Evolutionary conservation across 1,140 invertebrate genomes (phyloP).

Genomic region (Antheraea pernyi): DNA sequence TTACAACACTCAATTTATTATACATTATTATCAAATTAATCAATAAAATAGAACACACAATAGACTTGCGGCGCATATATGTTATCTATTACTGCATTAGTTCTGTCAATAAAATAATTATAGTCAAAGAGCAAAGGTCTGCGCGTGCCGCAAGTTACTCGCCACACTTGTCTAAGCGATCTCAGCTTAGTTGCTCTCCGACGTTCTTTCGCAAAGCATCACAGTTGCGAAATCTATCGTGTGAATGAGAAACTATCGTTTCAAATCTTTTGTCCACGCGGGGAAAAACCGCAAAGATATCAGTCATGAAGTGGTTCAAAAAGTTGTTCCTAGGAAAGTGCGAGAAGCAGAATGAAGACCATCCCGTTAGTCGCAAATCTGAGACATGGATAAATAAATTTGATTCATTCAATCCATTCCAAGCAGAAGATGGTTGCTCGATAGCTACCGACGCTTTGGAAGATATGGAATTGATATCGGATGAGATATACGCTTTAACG

Average conservation of each 20-base stretch:
- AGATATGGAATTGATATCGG: conserved; percentile 18
- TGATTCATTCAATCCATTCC: conserved; percentile 19
- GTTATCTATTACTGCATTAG: conserved; percentile 59
- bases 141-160: conserved; percentile 60
- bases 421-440: conserved; percentile 13
- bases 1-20: conserved; percentile 44
- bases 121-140: conserved; percentile 70
- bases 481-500: conserved; percentile 57
- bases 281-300: conserved; percentile 80
- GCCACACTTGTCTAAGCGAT: conserved; percentile 10
- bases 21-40: conserved; percentile 60
- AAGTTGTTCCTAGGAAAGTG: conserved; percentile 79
- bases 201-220: conserved; percentile 30
- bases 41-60: conserved; percentile 56
- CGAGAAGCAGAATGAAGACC: conserved; percentile 60
- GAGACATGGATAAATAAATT: conserved; percentile 29
- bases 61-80: conserved; percentile 56
- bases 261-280: conserved; percentile 81
- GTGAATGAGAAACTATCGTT: conserved; percentile 82
- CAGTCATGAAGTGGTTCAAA: conserved; percentile 82
- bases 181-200: conserved; percentile 37
- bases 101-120: conserved; percentile 70
- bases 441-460: conserved; percentile 27
- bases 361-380: conserved; percentile 19
- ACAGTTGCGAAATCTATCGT: conserved; percentile 31